Conservation (phyloP, 2,888 invertebrate species). For the Oasisia sp. region DNA sequence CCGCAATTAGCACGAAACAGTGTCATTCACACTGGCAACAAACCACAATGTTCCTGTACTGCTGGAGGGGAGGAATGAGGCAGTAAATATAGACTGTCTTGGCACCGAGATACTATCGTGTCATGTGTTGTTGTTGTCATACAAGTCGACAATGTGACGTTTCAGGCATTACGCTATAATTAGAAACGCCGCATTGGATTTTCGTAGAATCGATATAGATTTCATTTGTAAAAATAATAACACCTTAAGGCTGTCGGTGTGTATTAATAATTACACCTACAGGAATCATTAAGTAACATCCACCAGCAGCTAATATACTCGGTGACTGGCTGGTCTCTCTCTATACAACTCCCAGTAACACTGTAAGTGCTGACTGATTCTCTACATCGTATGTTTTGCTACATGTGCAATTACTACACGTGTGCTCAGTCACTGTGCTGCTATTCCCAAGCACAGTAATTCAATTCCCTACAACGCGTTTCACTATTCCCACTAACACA, state of each 20-base stretch:
- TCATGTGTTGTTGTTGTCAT: background rate
- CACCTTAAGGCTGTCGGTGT: background rate
- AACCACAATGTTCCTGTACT: background rate
- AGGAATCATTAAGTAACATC: background rate
- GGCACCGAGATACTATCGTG: background rate
- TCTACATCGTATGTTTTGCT: no score
- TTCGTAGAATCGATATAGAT: background rate
- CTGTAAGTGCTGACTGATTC: no score
- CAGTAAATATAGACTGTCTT: background rate
- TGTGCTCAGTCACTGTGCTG: no score
- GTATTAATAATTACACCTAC: background rate
- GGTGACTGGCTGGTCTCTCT: background rate
- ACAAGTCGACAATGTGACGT: background rate
- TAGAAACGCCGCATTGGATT: background rate
- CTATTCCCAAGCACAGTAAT: no score
- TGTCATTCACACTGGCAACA: constrained; percentile 8
- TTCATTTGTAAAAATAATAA: background rate
- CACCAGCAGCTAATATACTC: background rate
- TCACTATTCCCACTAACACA: background rate
- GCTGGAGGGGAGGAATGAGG: background rate
- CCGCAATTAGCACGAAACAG: background rate
- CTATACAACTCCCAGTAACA: no score
- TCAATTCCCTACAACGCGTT: no score
- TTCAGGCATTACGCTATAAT: background rate
- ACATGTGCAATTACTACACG: no score